Evolutionary conservation across 2,888 invertebrate genomes (phyloP), one percentile per base, ranked within the genome.

Genomic region (Kryphioiulus occultus): DNA sequence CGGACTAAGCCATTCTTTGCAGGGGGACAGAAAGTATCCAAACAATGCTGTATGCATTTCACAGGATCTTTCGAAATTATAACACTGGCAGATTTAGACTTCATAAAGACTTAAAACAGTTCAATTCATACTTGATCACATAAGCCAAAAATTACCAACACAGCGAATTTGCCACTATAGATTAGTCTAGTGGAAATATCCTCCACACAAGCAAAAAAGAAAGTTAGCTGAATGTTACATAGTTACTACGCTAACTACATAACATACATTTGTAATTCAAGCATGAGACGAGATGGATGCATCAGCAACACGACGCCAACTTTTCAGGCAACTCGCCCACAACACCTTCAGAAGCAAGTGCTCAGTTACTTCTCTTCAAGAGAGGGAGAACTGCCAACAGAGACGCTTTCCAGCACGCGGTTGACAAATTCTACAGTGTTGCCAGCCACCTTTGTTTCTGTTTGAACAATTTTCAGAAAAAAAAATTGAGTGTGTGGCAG

Each of bases 341-440:
- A 15, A 2, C 1, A 53, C 19, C 7, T 26, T 26, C 26, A 78
- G 26, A 30, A 44, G 9, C 44, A 44, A 44, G 9, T 15, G 15
- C 3, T 12, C 44, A 12, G 44, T 10, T 44, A 78, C 30, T 78
- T 78, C 78, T 78, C 78, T 15, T 15, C 15, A 15, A 78, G 78
- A 3, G 30, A 17, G 3, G 78, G 78, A 3, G 30, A 26, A 26
- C 26, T 95, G 47, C 97, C 98, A 89, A 94, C 93, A 92, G 95
- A 96, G 87, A 98, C 95, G 92, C 96, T 97, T 88, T 97, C 97
- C 92, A 98, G 93, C 88, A 98, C 95, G 92, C 95, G 95, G 92
- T 98, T 98, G 78, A 99, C 98, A 92, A 96, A 98, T 90, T 98
- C 98, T 17, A 98, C 97, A 85, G 98, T 96, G 90, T 95, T 94